Percentiles rank a stretch among this genome's conserved stretches.
Conservation (phyloP, 2,113 vertebrate genomes). For the Macrotis lagotis region DNA sequence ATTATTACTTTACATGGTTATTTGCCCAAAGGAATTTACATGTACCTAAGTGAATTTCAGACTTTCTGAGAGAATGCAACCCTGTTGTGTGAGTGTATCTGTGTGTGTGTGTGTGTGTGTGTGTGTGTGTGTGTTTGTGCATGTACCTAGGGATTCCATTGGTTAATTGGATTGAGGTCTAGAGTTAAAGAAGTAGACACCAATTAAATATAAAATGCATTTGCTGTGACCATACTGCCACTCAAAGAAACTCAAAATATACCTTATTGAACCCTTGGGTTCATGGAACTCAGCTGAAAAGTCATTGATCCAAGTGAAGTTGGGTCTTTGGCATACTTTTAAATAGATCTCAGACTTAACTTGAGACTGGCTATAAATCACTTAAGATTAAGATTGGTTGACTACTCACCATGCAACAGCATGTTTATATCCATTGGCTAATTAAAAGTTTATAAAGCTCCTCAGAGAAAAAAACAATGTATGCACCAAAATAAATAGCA, state of each 20-base stretch:
- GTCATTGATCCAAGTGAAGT: neutral
- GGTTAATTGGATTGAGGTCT: neutral
- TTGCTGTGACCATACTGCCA: neutral
- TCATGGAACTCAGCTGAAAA: neutral
- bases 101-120: too few relatives aligned
- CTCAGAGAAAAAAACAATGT: neutral
- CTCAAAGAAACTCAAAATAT: neutral
- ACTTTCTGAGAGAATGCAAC: neutral
- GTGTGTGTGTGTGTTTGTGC: too few relatives aligned
- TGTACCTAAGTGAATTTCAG: neutral
- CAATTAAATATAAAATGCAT: neutral
- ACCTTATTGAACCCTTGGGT: neutral
- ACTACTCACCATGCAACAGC: neutral
- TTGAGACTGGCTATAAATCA: neutral
- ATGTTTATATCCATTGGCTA: neutral
- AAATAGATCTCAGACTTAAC: neutral
- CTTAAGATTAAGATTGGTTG: conserved; percentile 36
- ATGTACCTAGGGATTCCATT: neutral
- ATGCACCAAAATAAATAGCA: conserved; percentile 1
- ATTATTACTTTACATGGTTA: neutral
- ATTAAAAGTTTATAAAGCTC: conserved; percentile 16
- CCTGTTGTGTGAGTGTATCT: neutral
- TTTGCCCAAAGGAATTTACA: neutral
- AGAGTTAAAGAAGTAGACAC: neutral
- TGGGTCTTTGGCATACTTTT: neutral